Percentiles rank a stretch among this genome's conserved stretches.
phyloP scores from a whole-genome alignment of 2,888 invertebrate genomes.

The Drosophila pegasa region DNA sequence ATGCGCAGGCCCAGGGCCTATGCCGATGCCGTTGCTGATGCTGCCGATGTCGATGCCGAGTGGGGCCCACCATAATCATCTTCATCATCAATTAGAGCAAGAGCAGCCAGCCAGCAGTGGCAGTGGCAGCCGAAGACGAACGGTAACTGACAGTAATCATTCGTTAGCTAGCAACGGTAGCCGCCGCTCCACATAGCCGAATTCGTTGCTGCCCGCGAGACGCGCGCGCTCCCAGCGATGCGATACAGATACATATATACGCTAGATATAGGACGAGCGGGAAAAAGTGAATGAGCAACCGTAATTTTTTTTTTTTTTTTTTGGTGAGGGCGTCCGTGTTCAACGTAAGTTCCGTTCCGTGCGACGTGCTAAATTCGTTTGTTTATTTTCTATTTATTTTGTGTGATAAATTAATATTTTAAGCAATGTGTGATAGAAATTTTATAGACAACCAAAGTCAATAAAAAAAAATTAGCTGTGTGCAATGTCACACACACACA shows the following conservation, averaged over 20 bases:
- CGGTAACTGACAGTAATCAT: conserved; percentile 63
- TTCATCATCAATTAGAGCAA: conserved; percentile 46
- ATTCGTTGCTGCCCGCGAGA: conserved; percentile 23
- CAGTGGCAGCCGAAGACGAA: conserved; percentile 26
- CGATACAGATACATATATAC: conserved; percentile 38
- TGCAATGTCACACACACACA: conserved; percentile 36
- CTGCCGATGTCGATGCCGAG: no score
- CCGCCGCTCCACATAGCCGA: conserved; percentile 52
- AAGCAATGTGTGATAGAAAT: conserved; percentile 7
- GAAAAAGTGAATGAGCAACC: conserved; percentile 59
- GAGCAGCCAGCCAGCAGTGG: conserved; percentile 12
- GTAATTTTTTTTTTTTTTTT: conserved; percentile 12
- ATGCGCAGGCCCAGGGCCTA: conserved; percentile 47
- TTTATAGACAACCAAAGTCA: conserved; percentile 5
- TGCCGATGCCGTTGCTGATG: no score
- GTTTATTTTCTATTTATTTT: conserved; percentile 4
- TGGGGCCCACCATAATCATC: conserved; percentile 18
- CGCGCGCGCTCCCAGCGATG: conserved; percentile 33
- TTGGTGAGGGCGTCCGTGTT: conserved; percentile 32
- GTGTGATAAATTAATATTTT: conserved; percentile 5
- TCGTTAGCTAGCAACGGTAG: conserved; percentile 73
- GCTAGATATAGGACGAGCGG: conserved; percentile 42
- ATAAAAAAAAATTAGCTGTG: conserved; percentile 20
- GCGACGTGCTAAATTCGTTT: conserved; percentile 29
- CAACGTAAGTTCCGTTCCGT: conserved; percentile 23